Percentiles rank a stretch among this genome's conserved stretches.
These are phyloP conservation scores for Lydus trimaculatus DNA, from an alignment of 2,888 invertebrate species.

Conservation along the genomic window DNA sequence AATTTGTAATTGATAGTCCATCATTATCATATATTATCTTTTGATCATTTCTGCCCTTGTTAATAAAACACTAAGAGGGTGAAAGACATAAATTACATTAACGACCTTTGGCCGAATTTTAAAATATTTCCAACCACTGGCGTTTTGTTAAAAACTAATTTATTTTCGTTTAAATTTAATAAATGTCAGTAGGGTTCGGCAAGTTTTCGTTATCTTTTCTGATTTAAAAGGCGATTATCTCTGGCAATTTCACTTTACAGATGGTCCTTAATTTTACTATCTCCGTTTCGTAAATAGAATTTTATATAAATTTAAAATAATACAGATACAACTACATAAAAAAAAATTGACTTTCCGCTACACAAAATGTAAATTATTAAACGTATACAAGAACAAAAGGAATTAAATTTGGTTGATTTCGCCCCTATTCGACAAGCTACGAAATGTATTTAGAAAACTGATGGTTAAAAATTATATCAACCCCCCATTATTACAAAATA, in stretches of 20 bases:
- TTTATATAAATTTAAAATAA: not conserved
- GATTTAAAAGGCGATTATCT: slow-evolving; percentile 25
- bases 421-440: not conserved
- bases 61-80: slow-evolving; percentile 27
- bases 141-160: slow-evolving; percentile 35
- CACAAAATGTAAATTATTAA: not conserved
- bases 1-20: slow-evolving; percentile 33
- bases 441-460: not conserved
- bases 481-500: not conserved
- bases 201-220: slow-evolving; percentile 27
- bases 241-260: slow-evolving; percentile 27
- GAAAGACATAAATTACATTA: slow-evolving; percentile 37
- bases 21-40: slow-evolving; percentile 28
- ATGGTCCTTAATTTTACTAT: slow-evolving; percentile 14
- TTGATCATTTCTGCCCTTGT: slow-evolving; percentile 19
- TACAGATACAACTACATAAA: no score
- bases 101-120: slow-evolving; percentile 39
- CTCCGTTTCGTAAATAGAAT: not conserved
- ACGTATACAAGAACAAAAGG: no score
- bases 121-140: slow-evolving; percentile 34
- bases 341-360: slow-evolving; percentile 9
- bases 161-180: slow-evolving; percentile 35
- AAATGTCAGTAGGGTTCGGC: slow-evolving; percentile 34
- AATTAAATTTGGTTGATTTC: not conserved
- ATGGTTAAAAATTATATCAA: not conserved